phyloP scores from a whole-genome alignment of 2,113 vertebrate species.

The Pituophis catenifer region DNA sequence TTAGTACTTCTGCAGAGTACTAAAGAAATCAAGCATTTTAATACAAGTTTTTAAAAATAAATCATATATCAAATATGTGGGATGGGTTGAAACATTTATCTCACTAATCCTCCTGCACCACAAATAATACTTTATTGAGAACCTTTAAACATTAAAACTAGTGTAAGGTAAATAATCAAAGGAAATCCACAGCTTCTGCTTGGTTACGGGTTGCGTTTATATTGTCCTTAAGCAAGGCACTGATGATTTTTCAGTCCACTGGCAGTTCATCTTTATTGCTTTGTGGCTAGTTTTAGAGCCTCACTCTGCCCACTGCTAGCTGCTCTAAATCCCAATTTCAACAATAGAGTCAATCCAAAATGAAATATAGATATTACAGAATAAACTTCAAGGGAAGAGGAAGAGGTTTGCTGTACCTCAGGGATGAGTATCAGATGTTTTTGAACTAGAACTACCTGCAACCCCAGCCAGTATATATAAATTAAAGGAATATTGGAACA shows the following conservation, averaged over 20 bases:
- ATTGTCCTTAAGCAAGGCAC: constrained; percentile 40
- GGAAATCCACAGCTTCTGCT: constrained; percentile 32
- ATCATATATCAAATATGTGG: neutral
- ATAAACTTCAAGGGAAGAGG: constrained; percentile 33
- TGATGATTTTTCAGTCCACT: constrained; percentile 28
- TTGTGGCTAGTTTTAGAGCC: constrained; percentile 6
- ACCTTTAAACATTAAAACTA: neutral
- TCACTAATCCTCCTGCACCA: constrained; percentile 13
- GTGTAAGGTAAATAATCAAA: constrained; percentile 23
- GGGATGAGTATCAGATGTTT: neutral
- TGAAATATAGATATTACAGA: constrained; percentile 4
- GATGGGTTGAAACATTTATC: neutral
- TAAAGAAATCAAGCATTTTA: too few species aligned
- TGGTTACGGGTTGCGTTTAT: neutral
- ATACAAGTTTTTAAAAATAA: neutral
- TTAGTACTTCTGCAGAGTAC: neutral
- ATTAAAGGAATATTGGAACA: neutral
- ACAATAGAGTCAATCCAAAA: constrained; percentile 43
- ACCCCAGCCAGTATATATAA: neutral
- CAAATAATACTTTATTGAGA: constrained; percentile 41
- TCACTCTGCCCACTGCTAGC: constrained; percentile 48
- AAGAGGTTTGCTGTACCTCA: neutral
- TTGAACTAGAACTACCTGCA: neutral
- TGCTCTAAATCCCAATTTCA: constrained; percentile 59
- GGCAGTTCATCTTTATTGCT: constrained; percentile 48